Conservation (phyloP, 2,888 invertebrate genomes). For the Steinernema scapterisci region DNA sequence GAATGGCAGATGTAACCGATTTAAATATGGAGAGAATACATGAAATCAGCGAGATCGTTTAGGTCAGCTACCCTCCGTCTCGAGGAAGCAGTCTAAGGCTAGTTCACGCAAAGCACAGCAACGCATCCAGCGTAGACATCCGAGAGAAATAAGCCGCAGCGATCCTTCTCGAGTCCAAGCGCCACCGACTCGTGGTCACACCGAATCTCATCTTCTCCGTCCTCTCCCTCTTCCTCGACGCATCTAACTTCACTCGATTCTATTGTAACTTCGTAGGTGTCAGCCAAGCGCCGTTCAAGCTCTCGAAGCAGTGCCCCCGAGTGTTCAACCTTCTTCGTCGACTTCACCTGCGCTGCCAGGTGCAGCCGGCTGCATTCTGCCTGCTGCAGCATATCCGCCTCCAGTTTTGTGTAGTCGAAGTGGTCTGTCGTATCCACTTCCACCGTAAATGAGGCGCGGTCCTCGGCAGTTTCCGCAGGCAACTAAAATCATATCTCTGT, state of each 20-base stretch:
- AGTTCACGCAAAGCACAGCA: slow-evolving; percentile 32
- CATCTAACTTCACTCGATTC: background rate
- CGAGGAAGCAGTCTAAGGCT: slow-evolving; percentile 33
- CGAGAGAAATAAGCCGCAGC: slow-evolving; percentile 26
- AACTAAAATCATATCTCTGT: slow-evolving; percentile 42
- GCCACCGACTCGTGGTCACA: slow-evolving; percentile 18
- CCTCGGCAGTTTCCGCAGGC: slow-evolving; percentile 50
- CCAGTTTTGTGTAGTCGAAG: slow-evolving; percentile 46
- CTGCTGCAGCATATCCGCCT: slow-evolving; percentile 33
- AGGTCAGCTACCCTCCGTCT: slow-evolving; percentile 30
- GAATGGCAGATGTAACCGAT: too few relatives aligned
- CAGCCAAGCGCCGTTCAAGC: slow-evolving; percentile 15
- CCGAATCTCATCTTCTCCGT: background rate
- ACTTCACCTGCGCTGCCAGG: slow-evolving; percentile 33
- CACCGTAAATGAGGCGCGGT: slow-evolving; percentile 43
- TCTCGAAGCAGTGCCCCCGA: background rate
- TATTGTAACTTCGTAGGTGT: slow-evolving; percentile 7
- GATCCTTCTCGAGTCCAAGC: background rate
- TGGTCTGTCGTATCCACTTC: slow-evolving; percentile 42
- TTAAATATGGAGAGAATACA: too few relatives aligned
- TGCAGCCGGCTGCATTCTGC: slow-evolving; percentile 40
- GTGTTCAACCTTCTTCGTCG: background rate
- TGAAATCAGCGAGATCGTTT: background rate
- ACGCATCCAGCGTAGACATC: slow-evolving; percentile 27
- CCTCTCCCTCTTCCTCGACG: background rate